Base-by-base conservation (phyloP, 2,113 vertebrate genomes). In the Trochalopteron elliotii region DNA sequence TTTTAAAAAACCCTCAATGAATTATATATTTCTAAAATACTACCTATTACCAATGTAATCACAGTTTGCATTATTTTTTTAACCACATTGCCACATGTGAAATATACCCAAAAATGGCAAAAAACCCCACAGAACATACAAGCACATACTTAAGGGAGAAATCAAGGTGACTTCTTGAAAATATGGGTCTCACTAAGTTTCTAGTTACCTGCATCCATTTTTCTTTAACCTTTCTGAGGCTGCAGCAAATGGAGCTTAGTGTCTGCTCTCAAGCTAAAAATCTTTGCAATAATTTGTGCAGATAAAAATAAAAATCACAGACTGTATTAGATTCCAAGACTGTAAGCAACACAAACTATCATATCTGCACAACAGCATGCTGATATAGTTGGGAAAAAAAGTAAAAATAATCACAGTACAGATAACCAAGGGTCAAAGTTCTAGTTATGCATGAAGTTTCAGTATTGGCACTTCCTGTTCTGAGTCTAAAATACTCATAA, bases 351-450 rank as follows among this genome's bases (percentile, higher is more conserved):
- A 57, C 0, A 0, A 80, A 64, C 47, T 42, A 68, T 39, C 2
- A 1, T 86, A 90, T 74, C 75, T 94, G 68, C 85, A 77, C 79
- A 76, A 87, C 25, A 74, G 59, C 35, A 68, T 15, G 71, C 83
- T 50, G 63, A 90, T 86, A 80, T 10, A 80, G 80, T 21, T 37
- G 33, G 82, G 37, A 9, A 71, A 69, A 60, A 59, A 72, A 63
- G 30, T 27, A 22, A 90, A 90, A 90, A 76, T 45, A 89, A 71
- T 74, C 80, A 87, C 76, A 63, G 45, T 44, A 42, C 33, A 86
- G 90, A 95, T 87, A 94, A 90, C 52, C 50, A 55, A 76, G 64
- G 95, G 90, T 91, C 94, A 92, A 97, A 96, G 93, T 96, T 94
- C 90, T 90, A 44, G 55, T 72, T 92, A 82, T 70, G 84, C 72